Conservation (phyloP, 2,113 vertebrate species). For the Oceanodroma tethys region DNA sequence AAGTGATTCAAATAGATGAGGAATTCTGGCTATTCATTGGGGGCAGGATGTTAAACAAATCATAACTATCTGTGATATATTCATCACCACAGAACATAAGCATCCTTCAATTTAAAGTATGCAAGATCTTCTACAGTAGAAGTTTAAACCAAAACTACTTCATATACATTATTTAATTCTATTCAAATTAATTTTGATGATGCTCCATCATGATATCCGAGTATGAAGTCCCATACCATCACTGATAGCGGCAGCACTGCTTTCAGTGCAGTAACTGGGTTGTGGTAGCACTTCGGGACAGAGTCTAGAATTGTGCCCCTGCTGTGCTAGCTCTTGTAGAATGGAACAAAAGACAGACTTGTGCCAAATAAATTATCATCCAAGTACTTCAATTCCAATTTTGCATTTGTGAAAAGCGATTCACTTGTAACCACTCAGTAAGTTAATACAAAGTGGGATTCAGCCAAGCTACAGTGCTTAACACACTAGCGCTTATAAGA, state of each 20-base stretch:
- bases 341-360: neutral
- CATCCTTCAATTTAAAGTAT: neutral
- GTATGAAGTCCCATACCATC: neutral
- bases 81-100: neutral
- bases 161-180: neutral
- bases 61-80: neutral
- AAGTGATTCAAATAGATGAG: neutral
- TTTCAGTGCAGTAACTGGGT: neutral
- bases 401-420: neutral
- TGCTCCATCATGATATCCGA: neutral
- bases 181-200: neutral
- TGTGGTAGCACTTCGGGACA: neutral
- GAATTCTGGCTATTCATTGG: neutral
- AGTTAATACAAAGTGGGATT: neutral
- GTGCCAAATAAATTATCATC: neutral
- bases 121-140: neutral
- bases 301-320: neutral
- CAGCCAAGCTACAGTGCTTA: neutral
- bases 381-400: neutral
- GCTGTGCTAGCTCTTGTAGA: neutral
- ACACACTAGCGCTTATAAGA: neutral
- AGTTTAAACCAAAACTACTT: neutral
- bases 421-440: neutral
- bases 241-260: neutral
- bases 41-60: neutral